These are phyloP conservation scores for Xyrichtys novacula DNA, from an alignment of 2,797 vertebrate species.

Conservation along the genomic window DNA sequence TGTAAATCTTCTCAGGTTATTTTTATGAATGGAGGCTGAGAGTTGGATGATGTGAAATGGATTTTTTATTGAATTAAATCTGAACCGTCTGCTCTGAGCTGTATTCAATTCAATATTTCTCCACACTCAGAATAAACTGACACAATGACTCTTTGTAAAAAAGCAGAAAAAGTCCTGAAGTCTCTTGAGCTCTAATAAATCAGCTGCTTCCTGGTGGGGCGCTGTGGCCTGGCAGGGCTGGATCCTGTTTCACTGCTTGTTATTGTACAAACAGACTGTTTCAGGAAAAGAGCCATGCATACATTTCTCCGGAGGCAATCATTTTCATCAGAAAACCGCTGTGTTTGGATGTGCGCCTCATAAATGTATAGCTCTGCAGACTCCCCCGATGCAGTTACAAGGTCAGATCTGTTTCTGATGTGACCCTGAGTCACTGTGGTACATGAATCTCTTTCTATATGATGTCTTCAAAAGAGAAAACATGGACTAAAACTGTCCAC, in stretches of 20 bases:
- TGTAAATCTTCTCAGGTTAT: slow-evolving; percentile 48
- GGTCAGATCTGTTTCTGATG: slow-evolving; percentile 55
- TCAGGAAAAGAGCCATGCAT: slow-evolving; percentile 45
- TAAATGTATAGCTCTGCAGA: slow-evolving; percentile 44
- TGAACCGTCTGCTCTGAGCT: slow-evolving; percentile 27
- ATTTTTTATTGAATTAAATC: slow-evolving; percentile 56
- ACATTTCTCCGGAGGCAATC: slow-evolving; percentile 64
- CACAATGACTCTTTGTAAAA: slow-evolving; percentile 61
- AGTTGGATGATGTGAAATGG: slow-evolving; percentile 38
- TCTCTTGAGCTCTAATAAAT: slow-evolving; percentile 52
- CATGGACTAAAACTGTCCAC: slow-evolving; percentile 54
- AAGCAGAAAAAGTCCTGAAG: slow-evolving; percentile 44
- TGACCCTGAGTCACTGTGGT: slow-evolving; percentile 57
- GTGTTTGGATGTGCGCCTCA: slow-evolving; percentile 45
- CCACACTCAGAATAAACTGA: slow-evolving; percentile 25
- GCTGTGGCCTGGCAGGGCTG: slow-evolving; percentile 30
- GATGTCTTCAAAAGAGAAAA: slow-evolving; percentile 33
- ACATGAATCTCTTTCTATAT: slow-evolving; percentile 39
- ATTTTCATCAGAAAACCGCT: slow-evolving; percentile 59
- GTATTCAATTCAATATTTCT: slow-evolving; percentile 33
- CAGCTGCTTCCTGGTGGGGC: slow-evolving; percentile 40
- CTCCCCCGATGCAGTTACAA: slow-evolving; percentile 62
- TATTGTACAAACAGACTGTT: slow-evolving; percentile 59
- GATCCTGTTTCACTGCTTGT: slow-evolving; percentile 65
- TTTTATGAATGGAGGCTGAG: slow-evolving; percentile 63